phyloP scores from a whole-genome alignment of 2,888 invertebrate species.

The Metellina segmentata region DNA sequence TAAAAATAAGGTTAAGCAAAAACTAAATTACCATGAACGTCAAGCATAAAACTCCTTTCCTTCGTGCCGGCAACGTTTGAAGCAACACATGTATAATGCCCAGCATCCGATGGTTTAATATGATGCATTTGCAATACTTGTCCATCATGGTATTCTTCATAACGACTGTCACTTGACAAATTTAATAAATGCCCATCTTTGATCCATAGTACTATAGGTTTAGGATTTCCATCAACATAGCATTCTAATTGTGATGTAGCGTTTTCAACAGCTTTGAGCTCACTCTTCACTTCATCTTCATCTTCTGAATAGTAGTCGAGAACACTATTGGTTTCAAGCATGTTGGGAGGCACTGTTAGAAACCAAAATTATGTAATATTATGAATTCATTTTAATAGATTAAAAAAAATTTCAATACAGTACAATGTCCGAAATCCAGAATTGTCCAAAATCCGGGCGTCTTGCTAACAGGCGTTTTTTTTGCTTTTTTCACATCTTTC shows the following conservation, averaged over 20 bases:
- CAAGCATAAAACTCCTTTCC: conserved; percentile 78
- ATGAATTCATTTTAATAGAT: neutral
- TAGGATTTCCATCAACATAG: conserved; percentile 78
- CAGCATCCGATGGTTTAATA: conserved; percentile 80
- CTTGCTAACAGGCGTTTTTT: no score
- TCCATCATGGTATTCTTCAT: conserved; percentile 50
- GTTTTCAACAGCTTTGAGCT: conserved; percentile 76
- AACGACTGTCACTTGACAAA: conserved; percentile 31
- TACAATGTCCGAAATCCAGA: no score
- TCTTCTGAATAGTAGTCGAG: conserved; percentile 68
- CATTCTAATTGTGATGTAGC: conserved; percentile 66
- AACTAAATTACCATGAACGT: conserved; percentile 70
- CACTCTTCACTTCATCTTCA: conserved; percentile 63
- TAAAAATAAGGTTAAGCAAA: neutral
- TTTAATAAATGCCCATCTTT: conserved; percentile 67
- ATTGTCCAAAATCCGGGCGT: no score
- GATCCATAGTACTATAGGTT: conserved; percentile 79
- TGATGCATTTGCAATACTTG: conserved; percentile 58
- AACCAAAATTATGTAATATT: no score
- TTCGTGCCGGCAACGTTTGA: conserved; percentile 84
- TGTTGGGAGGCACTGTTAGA: conserved; percentile 58
- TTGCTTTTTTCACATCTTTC: no score
- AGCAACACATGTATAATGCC: conserved; percentile 85
- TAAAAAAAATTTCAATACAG: no score
- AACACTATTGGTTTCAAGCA: conserved; percentile 68